These are phyloP conservation scores for Drosophila carrolli DNA, from an alignment of 1,140 invertebrate genomes.

Conservation along the genomic window DNA sequence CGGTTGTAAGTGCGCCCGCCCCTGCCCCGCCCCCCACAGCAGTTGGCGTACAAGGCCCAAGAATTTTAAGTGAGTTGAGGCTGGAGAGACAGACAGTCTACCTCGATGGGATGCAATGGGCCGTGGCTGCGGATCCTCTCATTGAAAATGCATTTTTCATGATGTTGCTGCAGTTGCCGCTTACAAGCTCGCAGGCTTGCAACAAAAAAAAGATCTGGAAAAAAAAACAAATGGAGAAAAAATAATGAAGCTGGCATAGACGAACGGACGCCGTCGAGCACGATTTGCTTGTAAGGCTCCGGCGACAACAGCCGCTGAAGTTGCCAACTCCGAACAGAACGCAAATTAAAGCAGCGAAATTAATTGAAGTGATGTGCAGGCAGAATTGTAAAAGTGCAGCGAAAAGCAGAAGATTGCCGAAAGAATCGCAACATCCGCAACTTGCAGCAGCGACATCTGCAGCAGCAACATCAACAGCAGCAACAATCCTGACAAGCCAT, in stretches of 20 bases:
- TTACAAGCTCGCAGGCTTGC: constrained; percentile 35
- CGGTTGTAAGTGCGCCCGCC: constrained; percentile 51
- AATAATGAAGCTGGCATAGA: constrained; percentile 84
- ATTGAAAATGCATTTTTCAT: constrained; percentile 84
- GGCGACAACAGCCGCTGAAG: constrained; percentile 44
- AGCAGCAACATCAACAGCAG: constrained; percentile 27
- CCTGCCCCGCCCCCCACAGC: constrained; percentile 3
- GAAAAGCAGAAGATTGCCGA: constrained; percentile 30
- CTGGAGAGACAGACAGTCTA: constrained; percentile 61
- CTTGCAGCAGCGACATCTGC: constrained; percentile 5
- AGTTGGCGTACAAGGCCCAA: constrained; percentile 64
- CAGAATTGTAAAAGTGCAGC: constrained; percentile 54
- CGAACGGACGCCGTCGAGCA: constrained; percentile 82
- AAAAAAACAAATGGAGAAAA: constrained; percentile 43
- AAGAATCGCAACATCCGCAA: constrained; percentile 27
- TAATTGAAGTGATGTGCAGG: constrained; percentile 83
- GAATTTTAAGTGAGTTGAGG: constrained; percentile 81
- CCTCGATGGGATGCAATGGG: constrained; percentile 37
- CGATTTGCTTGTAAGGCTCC: constrained; percentile 80
- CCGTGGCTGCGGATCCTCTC: constrained; percentile 41
- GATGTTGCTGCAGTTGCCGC: constrained; percentile 61
- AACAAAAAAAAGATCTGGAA: neutral
- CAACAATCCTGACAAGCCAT: constrained; percentile 75
- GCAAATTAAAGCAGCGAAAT: constrained; percentile 79
- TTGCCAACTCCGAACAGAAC: constrained; percentile 59